These are phyloP conservation scores for Lamellibrachia columna DNA, from an alignment of 2,888 invertebrate genomes.

Conservation along the genomic window DNA sequence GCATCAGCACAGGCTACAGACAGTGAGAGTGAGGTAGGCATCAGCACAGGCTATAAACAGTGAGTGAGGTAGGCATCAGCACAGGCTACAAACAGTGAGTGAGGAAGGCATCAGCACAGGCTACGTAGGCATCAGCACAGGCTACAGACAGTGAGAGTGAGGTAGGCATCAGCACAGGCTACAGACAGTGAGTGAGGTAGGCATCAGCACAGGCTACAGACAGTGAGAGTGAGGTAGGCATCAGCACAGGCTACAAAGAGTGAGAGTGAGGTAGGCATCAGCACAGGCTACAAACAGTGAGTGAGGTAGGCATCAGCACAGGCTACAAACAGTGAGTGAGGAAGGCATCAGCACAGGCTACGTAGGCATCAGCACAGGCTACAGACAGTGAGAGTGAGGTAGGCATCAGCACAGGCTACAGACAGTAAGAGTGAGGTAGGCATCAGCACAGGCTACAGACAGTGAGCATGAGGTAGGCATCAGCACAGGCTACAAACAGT, in stretches of 20 bases:
- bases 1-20: neutral
- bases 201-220: too few relatives aligned
- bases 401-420: neutral
- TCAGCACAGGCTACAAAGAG: neutral
- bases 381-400: too few relatives aligned
- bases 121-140: too few relatives aligned
- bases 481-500: neutral
- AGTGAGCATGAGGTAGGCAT: conserved; percentile 83
- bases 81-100: conserved; percentile 66
- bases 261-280: neutral
- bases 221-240: too few relatives aligned
- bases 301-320: conserved; percentile 83
- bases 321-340: neutral
- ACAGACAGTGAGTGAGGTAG: too few relatives aligned
- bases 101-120: too few relatives aligned
- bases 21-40: neutral
- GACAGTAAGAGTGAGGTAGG: neutral
- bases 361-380: too few relatives aligned
- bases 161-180: too few relatives aligned
- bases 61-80: conserved; percentile 94
- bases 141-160: neutral
- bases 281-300: too few relatives aligned
- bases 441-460: too few relatives aligned
- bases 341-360: too few relatives aligned
- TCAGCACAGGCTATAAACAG: too few relatives aligned